Evolutionary conservation across 2,888 invertebrate species (phyloP), one percentile per base, ranked within the genome.

Genomic region (Coremacera marginata): DNA sequence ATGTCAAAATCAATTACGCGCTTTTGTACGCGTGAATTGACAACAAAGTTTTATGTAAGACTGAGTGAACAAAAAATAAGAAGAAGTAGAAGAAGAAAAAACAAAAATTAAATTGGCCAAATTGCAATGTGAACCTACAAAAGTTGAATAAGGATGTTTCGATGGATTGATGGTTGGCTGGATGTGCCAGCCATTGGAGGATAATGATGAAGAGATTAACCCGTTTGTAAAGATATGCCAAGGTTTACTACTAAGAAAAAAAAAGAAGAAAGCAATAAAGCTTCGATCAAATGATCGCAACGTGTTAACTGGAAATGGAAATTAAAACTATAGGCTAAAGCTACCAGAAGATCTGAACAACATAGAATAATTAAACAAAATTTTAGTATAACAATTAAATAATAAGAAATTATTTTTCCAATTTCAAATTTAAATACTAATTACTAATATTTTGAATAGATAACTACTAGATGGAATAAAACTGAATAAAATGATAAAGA

Each of bases 1-100:
- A 82, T 84, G 85, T 85, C 86, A 84, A 80, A 85, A 85, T 81
- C 84, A 85, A 85, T 85, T 84, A 84, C 83, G 80, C 80, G 81
- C 79, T 82, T 80, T 80, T 75, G 79, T 80, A 81, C 81, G 80
- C 80, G 82, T 79, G 82, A 82, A 83, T 82, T 84, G 84, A 82
- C 83, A 82, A 81, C 80, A 82, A 78, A 79, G 79, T 80, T 79
- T 79, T 78, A 80, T 79, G 81, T 79, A 60, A 52, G 49, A 31
- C n/a, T 57, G 37, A 19, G 31, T 52, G 34, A 27, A 34, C 52
- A 62, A 44, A 37, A n/a, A 57, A 62, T 9, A 37, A 70, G 65
- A 57, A 77, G 70, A 76, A 76, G 72, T 74, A 73, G 37, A 75
- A 75, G 16, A 34, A 55, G 67, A 62, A 63, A 31, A 44, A 75